These are phyloP conservation scores for Columba janthina DNA, from an alignment of 2,113 vertebrate genomes.

Conservation along the genomic window DNA sequence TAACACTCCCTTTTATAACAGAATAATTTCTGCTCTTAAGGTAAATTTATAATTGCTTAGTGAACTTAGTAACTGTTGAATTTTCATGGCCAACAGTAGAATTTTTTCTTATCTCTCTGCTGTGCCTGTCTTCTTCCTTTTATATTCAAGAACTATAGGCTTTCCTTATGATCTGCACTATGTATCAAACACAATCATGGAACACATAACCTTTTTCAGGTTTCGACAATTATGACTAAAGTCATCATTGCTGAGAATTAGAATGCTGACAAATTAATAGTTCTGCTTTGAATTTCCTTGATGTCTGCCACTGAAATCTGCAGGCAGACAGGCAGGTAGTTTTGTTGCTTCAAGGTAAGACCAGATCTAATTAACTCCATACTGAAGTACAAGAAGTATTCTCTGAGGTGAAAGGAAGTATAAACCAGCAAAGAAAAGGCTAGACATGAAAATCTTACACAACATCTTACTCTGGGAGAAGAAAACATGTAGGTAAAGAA, in stretches of 20 bases:
- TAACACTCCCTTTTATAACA: neutral
- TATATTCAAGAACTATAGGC: neutral
- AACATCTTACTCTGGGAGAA: neutral
- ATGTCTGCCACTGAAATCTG: neutral
- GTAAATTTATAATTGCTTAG: neutral
- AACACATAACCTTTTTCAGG: neutral
- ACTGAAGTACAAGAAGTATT: neutral
- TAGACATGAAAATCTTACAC: neutral
- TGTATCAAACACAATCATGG: neutral
- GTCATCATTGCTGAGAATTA: neutral
- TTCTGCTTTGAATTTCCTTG: neutral
- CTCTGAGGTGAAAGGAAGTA: neutral
- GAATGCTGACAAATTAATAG: neutral
- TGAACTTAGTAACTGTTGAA: neutral
- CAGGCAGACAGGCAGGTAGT: neutral
- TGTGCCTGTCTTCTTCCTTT: neutral
- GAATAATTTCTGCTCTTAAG: neutral
- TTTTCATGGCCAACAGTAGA: neutral
- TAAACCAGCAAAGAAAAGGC: neutral
- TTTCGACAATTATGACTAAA: neutral
- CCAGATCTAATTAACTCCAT: neutral
- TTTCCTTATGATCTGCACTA: neutral
- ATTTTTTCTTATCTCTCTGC: neutral
- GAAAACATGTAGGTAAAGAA: neutral
- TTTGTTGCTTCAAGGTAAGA: constrained; percentile 6